Conservation (phyloP, 1,140 invertebrate species). For the Papilio aristodemus region DNA sequence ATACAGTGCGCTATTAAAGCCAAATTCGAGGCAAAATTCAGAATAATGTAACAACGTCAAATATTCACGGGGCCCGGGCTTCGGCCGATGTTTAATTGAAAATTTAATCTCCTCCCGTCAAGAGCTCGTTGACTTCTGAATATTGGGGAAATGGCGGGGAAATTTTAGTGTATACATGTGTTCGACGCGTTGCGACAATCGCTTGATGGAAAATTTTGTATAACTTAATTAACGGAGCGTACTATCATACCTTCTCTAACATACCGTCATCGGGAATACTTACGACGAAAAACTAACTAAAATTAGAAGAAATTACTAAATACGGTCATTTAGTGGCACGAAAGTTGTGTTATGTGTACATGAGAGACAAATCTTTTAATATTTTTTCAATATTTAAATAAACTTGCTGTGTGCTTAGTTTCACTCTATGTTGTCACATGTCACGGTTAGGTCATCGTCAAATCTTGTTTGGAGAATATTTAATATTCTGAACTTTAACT, state of each 20-base stretch:
- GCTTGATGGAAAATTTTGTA: not conserved
- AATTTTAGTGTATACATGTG: conserved; percentile 21
- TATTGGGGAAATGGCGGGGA: conserved; percentile 34
- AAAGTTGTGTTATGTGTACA: too few relatives aligned
- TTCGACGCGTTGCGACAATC: not conserved
- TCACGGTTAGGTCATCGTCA: too few relatives aligned
- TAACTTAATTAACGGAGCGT: not conserved
- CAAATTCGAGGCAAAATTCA: not conserved
- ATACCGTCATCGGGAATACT: too few relatives aligned
- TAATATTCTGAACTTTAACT: too few relatives aligned
- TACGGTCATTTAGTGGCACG: too few relatives aligned
- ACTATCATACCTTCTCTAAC: not conserved
- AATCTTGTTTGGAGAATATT: too few relatives aligned
- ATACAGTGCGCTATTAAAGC: not conserved
- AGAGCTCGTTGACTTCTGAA: conserved; percentile 34
- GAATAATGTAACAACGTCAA: not conserved
- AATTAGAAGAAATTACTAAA: too few relatives aligned
- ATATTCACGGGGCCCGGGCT: not conserved
- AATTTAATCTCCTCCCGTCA: conserved; percentile 39
- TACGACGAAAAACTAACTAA: too few relatives aligned
- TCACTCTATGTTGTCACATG: too few relatives aligned
- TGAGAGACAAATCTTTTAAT: too few relatives aligned
- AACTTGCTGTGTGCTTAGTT: too few relatives aligned
- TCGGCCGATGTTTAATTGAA: conserved; percentile 39
- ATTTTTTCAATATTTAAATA: too few relatives aligned